Percentiles rank a stretch among this genome's conserved stretches.
Evolutionary conservation across 2,113 vertebrate species (phyloP).

Genomic region (Setophaga kirtlandii): DNA sequence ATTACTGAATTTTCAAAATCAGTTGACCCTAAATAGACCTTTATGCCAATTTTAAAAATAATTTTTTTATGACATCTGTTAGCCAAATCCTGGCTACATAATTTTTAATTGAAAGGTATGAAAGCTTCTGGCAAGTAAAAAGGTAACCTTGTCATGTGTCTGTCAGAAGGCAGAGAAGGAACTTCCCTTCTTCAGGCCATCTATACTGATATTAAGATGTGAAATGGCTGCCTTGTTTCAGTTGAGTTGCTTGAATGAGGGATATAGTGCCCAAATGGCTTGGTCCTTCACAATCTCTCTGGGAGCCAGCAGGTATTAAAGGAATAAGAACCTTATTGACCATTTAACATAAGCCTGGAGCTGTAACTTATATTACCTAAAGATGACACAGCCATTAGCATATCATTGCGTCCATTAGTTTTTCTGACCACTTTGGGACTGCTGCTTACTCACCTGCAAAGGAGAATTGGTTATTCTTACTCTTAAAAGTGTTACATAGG

Average conservation of each 20-base stretch:
- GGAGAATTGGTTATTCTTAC: background rate
- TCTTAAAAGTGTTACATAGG: background rate
- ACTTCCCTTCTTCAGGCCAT: background rate
- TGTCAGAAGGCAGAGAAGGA: background rate
- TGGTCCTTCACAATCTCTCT: background rate
- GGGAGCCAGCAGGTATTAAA: background rate
- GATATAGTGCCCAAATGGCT: background rate
- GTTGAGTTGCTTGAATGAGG: background rate
- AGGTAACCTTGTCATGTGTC: background rate
- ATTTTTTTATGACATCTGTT: background rate
- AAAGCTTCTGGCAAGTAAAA: background rate
- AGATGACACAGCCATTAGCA: background rate
- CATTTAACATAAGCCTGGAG: background rate
- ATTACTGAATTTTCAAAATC: background rate
- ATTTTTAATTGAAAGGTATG: background rate
- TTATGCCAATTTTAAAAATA: background rate
- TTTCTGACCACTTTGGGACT: background rate
- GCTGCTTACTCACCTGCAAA: background rate
- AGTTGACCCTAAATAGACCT: background rate
- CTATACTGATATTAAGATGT: background rate
- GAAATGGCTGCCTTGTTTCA: background rate
- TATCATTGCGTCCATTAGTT: background rate
- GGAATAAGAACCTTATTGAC: background rate
- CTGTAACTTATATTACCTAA: background rate
- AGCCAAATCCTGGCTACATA: background rate